These are phyloP conservation scores for Tyrannus savana DNA, from an alignment of 2,113 vertebrate species.

Conservation along the genomic window DNA sequence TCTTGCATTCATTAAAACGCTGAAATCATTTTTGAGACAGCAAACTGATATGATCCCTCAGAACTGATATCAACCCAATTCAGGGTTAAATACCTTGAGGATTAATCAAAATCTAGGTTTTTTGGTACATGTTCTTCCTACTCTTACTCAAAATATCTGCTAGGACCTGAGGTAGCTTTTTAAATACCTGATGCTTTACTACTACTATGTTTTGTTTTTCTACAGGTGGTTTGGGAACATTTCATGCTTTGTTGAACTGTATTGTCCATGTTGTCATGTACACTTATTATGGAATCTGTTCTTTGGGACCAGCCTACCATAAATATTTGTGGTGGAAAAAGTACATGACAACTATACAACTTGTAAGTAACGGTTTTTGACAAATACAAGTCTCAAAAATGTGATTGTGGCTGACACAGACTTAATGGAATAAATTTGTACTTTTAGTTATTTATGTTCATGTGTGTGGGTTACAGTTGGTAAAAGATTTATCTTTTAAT, in stretches of 20 bases:
- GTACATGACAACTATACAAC: constrained; percentile 92
- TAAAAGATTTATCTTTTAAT: background rate
- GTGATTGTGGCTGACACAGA: background rate
- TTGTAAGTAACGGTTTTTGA: constrained; percentile 79
- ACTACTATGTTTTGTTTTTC: background rate
- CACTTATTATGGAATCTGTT: constrained; percentile 90
- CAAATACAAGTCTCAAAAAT: background rate
- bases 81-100: background rate
- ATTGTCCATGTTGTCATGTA: constrained; percentile 97
- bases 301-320: constrained; percentile 90
- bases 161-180: background rate
- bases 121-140: background rate
- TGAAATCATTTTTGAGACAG: background rate
- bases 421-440: background rate
- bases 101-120: background rate
- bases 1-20: background rate
- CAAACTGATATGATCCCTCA: background rate
- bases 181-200: background rate
- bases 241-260: constrained; percentile 93
- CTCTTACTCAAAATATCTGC: background rate
- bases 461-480: background rate
- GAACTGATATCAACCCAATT: background rate
- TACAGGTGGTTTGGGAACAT: constrained; percentile 93
- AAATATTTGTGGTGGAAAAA: constrained; percentile 99
- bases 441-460: background rate